phyloP scores from a whole-genome alignment of 2,888 invertebrate species.

The Tuta absoluta region DNA sequence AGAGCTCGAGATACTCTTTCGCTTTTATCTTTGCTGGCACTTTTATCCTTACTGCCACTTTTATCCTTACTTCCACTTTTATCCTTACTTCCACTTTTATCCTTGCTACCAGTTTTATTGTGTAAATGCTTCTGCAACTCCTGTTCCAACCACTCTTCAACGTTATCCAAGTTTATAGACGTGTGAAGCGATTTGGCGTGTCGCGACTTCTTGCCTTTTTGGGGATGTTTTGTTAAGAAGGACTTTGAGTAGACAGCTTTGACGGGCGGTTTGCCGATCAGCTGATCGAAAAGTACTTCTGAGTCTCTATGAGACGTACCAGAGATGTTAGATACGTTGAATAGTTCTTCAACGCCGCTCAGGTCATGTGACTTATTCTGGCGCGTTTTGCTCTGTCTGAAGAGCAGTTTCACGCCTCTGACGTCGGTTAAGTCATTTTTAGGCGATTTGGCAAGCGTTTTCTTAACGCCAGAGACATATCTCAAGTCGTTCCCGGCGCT shows the following conservation, averaged over 20 bases:
- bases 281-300: slow-evolving; percentile 54
- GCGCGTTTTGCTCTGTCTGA: slow-evolving; percentile 38
- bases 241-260: slow-evolving; percentile 60
- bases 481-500: slow-evolving; percentile 58
- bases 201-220: slow-evolving; percentile 38
- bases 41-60: background rate
- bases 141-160: slow-evolving; percentile 58
- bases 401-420: slow-evolving; percentile 55
- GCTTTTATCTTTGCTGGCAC: slow-evolving; percentile 26
- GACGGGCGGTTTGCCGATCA: slow-evolving; percentile 54
- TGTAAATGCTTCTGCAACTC: slow-evolving; percentile 48
- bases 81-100: slow-evolving; percentile 25
- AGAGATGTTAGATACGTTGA: slow-evolving; percentile 44
- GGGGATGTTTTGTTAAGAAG: slow-evolving; percentile 40
- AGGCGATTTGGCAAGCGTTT: slow-evolving; percentile 49
- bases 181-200: slow-evolving; percentile 48
- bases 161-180: slow-evolving; percentile 49
- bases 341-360: slow-evolving; percentile 65
- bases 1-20: slow-evolving; percentile 44
- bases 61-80: background rate
- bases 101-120: slow-evolving; percentile 29
- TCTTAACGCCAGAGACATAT: slow-evolving; percentile 64
- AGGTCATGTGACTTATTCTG: slow-evolving; percentile 48
- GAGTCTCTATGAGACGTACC: slow-evolving; percentile 37
- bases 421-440: slow-evolving; percentile 60